Evolutionary conservation across 2,113 vertebrate genomes (phyloP).

Genomic region (Ascaphus truei): DNA sequence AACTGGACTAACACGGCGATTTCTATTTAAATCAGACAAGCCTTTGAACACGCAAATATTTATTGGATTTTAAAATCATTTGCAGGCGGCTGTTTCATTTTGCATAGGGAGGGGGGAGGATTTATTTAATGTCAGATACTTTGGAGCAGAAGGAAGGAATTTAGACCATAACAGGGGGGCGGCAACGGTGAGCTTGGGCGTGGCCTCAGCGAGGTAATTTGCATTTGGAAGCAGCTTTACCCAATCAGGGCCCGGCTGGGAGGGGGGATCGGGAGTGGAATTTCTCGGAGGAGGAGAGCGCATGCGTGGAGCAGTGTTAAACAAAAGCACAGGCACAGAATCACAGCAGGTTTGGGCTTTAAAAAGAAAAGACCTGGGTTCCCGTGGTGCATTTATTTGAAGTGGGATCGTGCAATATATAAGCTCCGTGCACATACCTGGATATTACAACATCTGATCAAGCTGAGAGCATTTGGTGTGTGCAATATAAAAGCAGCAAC

Average conservation of each 20-base stretch:
- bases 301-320: slow-evolving; percentile 15
- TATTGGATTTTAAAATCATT: no score
- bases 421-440: no score
- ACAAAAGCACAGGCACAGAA: slow-evolving; percentile 18
- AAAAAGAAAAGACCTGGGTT: not conserved
- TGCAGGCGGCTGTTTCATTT: no score
- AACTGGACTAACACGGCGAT: no score
- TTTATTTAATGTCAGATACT: no score
- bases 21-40: no score
- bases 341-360: slow-evolving; percentile 7
- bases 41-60: no score
- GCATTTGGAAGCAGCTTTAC: not conserved
- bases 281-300: not conserved
- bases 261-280: not conserved
- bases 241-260: not conserved
- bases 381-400: no score
- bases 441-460: no score
- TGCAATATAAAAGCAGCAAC: no score
- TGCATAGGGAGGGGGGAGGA: no score
- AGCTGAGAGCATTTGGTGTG: not conserved
- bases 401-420: no score
- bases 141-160: slow-evolving; percentile 18
- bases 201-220: not conserved
- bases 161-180: not conserved
- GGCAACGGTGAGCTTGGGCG: not conserved